Evolutionary conservation across 2,888 invertebrate species (phyloP).

Genomic region (Scaeva pyrastri): DNA sequence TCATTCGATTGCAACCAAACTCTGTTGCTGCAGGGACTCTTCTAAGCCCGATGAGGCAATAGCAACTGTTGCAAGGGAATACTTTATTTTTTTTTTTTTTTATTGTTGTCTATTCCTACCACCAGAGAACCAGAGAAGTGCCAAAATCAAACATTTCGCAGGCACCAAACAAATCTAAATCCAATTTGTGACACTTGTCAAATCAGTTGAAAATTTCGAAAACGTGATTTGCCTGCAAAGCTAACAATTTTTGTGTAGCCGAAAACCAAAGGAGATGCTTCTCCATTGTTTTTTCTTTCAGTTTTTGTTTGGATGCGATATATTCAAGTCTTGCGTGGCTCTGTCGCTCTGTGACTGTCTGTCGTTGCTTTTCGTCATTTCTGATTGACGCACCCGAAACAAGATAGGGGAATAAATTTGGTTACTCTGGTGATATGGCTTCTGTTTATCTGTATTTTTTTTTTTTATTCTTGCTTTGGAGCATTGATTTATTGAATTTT

Average conservation of each 20-base stretch:
- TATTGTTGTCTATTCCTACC: slow-evolving; percentile 13
- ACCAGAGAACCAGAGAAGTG: slow-evolving; percentile 56
- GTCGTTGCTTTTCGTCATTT: slow-evolving; percentile 26
- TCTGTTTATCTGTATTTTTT: neutral
- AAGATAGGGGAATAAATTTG: slow-evolving; percentile 64
- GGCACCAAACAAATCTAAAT: slow-evolving; percentile 74
- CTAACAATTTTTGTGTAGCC: slow-evolving; percentile 34
- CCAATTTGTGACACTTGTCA: slow-evolving; percentile 75
- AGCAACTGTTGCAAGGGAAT: slow-evolving; percentile 46
- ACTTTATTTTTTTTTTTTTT: slow-evolving; percentile 1
- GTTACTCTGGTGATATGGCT: slow-evolving; percentile 47
- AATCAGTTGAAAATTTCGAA: slow-evolving; percentile 73
- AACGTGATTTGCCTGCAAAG: slow-evolving; percentile 71
- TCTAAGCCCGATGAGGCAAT: slow-evolving; percentile 31
- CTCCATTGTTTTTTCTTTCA: slow-evolving; percentile 37
- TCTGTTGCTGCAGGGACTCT: slow-evolving; percentile 26
- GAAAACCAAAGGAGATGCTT: slow-evolving; percentile 14
- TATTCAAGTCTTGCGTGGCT: slow-evolving; percentile 23
- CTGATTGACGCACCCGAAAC: slow-evolving; percentile 61
- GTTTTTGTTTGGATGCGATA: neutral
- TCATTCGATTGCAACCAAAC: slow-evolving; percentile 41
- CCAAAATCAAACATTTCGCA: slow-evolving; percentile 73
- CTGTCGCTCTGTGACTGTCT: no score
- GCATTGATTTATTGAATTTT: slow-evolving; percentile 64
- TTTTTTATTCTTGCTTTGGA: slow-evolving; percentile 8